Percentiles rank a stretch among this genome's conserved stretches.
Evolutionary conservation across 30 jellyfish, hydroid and myxozoan genomes (phyloP).

Genomic region (Phacellophora camtschatica): DNA sequence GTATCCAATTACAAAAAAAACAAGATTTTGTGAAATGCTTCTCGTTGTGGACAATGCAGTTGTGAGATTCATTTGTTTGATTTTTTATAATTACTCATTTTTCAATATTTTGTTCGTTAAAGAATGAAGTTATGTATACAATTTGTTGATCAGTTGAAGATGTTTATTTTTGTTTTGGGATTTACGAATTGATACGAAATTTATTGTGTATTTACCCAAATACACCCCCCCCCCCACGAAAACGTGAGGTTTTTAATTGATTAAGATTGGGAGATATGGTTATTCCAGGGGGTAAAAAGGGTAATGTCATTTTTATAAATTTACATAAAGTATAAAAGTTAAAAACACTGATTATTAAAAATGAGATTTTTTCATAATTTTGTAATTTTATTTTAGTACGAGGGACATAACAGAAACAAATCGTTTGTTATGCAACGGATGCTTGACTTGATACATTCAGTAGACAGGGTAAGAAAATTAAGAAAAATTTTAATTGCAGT

Average conservation of each 20-base stretch:
- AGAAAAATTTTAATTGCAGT: too few species aligned
- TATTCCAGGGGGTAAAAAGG: too few species aligned
- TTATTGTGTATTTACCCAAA: too few species aligned
- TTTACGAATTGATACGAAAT: too few species aligned
- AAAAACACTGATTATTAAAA: neutral
- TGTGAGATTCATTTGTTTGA: constrained; percentile 33
- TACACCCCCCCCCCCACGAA: too few species aligned
- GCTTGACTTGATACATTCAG: constrained; percentile 65
- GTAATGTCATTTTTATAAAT: neutral
- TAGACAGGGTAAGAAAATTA: constrained; percentile 90
- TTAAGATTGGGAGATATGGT: too few species aligned
- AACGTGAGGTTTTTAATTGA: too few species aligned
- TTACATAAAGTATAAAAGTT: neutral
- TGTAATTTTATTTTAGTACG: constrained; percentile 37
- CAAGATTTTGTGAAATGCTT: constrained; percentile 78
- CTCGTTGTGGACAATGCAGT: constrained; percentile 73
- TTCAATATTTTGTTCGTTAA: too few species aligned
- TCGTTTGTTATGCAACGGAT: constrained; percentile 54
- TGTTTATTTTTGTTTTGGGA: too few species aligned
- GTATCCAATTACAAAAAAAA: constrained; percentile 55
- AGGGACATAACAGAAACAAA: constrained; percentile 50
- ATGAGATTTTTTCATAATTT: neutral
- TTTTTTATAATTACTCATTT: too few species aligned
- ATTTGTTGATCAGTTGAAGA: too few species aligned
- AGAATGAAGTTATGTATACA: too few species aligned